Percentiles rank a stretch among this genome's conserved stretches.
Conservation (phyloP, 2,797 vertebrate genomes). For the Onychomys torridus region DNA sequence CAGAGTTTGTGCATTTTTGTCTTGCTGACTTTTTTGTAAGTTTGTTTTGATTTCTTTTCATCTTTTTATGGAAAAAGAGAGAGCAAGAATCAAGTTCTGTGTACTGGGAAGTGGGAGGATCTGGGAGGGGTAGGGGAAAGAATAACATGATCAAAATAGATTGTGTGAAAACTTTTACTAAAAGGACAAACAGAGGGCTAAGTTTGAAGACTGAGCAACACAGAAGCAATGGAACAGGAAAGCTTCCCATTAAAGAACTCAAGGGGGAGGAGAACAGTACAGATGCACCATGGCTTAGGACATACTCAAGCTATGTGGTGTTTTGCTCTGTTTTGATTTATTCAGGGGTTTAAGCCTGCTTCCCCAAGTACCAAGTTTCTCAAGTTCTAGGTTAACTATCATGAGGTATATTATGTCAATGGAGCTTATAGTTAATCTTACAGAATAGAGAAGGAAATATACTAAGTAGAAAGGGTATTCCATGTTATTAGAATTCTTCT, state of each 20-base stretch:
- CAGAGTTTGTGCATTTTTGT: neutral
- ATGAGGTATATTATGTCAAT: neutral
- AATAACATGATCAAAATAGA: neutral
- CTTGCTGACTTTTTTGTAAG: neutral
- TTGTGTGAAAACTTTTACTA: neutral
- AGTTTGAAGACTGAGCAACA: neutral
- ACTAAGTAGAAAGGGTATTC: neutral
- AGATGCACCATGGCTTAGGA: accelerated
- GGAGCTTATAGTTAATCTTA: neutral
- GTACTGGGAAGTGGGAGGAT: neutral
- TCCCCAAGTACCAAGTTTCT: neutral
- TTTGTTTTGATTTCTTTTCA: neutral
- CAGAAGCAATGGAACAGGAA: too few relatives aligned
- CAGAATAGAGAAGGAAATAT: neutral
- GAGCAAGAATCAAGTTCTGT: neutral
- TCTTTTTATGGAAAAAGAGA: neutral
- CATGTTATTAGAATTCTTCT: neutral
- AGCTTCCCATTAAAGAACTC: neutral
- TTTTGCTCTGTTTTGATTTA: neutral
- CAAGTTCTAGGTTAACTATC: neutral
- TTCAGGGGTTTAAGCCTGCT: neutral
- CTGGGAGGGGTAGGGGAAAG: too few relatives aligned
- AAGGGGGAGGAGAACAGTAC: accelerated
- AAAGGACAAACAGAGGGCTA: neutral
- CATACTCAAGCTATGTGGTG: neutral